Base-by-base conservation (phyloP, 2,888 invertebrate species). In the Spisula subtruncata region DNA sequence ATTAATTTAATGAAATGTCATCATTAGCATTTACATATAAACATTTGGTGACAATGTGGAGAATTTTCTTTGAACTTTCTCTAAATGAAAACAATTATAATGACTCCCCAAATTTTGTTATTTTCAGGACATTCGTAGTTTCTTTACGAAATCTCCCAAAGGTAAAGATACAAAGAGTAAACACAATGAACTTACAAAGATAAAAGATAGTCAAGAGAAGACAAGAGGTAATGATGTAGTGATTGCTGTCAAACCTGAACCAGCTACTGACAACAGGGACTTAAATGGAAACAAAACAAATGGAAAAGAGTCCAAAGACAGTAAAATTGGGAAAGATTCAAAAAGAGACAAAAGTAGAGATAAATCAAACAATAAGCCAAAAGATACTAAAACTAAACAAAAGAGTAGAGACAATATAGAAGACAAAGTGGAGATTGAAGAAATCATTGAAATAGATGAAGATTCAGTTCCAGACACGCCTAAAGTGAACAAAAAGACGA, bases 401-500 rank as follows among this genome's bases (percentile, higher is more conserved):
- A 79, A 46, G 29, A 71, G 41, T 25, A 83, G 81, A 48, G 75
- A 75, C n/a, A 84, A 81, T 25, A 66, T 84, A 18, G 32, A 46
- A 32, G 51, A 25, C 1, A 71, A 29, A 25, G 81, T 83, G 16
- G 66, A 81, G 0, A 60, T 20, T 81, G 90, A 90, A 25, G 88
- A 86, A 46, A 81, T 90, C 18, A 88, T 90, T 35, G 82, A 79
- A 35, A 89, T 90, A 48, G 90, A 90, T 54, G 90, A 90, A 1
- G 89, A 90, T 46, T 88, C 86, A 48, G 18, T 79, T 6, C 82
- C 54, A 46, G 87, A 81, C 51, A 60, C 35, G 16, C 81, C 75
- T 79, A 35, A n/a, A n/a, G n/a, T n/a, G n/a, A 90, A 88, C 18
- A 41, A 79, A 10, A 79, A 46, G 79, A 86, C 54, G 32, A n/a